Evolutionary conservation across 2,888 invertebrate species (phyloP), one percentile per base, ranked within the genome.

Genomic region (Helleia helle): DNA sequence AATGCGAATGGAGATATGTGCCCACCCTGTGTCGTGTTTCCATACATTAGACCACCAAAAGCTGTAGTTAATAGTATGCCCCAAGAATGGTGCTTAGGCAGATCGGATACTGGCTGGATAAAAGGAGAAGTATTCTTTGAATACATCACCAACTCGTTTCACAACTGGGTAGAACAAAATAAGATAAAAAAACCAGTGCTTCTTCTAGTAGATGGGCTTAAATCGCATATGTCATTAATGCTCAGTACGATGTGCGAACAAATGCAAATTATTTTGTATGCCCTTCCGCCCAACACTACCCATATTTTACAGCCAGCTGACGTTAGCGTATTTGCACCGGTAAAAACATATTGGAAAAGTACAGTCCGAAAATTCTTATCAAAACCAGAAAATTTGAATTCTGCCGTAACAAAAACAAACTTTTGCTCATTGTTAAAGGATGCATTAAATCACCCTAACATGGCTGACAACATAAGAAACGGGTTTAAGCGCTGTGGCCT

Each of bases 261-360:
- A 34, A 4, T 45, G 6, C 38, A 27, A 17, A 55, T 56, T 11
- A 53, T 54, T 41, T 45, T 54, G 14, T 54, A 55, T 38, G 55
- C 54, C 4, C 40, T 58, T 11, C 55, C 52, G 2, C 51, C 58
- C 1, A 58, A 59, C 40, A 51, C 55, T 3, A 61, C 53, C 5
- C 56, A 57, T 13, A 52, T 55, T 7, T 22, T 54, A 7, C 56
- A 56, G 37, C 56, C 56, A 36, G 56, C 52, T 27, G 53, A 54
- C 26, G 56, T 59, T 4, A 48, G 57, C 14, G 36, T 36, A n/a
- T 36, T 36, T 4, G 9, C n/a, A n/a, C n/a, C n/a, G n/a, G n/a
- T n/a, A n/a, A n/a, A n/a, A 14, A 6, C 36, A 22, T 11, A 36
- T 11, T 36, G 22, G 36, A 22, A 11, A 11, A 12, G 9, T 6